Evolutionary conservation across 2,113 vertebrate species (phyloP), one percentile per base, ranked within the genome.

Genomic region (Girardinichthys multiradiatus): DNA sequence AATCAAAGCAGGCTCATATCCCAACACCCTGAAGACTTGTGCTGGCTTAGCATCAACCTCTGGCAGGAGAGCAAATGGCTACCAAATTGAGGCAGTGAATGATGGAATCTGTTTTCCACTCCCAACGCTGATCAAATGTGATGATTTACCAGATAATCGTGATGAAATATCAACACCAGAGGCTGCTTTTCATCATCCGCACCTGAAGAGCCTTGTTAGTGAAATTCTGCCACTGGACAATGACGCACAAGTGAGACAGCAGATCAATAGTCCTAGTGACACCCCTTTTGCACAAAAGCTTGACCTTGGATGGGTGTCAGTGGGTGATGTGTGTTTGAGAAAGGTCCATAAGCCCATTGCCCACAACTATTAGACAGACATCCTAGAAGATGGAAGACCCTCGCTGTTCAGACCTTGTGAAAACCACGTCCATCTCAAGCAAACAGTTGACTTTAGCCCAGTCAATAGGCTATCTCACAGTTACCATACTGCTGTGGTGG

Each of bases 111-210:
- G 19, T 6, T 6, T 61, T 11, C 11, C 27, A 14, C 21, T 70
- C 3, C 57, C 57, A 42, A 42, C 27, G 4, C 12, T 70, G 27
- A 60, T 70, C 2, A 21, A 70, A 15, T 70, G 57, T 17, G 35
- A 70, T 0, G 27, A 70, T 9, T 30, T 70, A 10, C 68, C 27
- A 42, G 57, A 30, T 3, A 70, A 61, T 60, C 57, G 27, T 29
- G 57, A 60, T n/a, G 68, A 31, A 70, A 70, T 60, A 42, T 57
- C 35, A 29, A 45, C 27, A 14, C 57, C 57, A 24, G 57, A 45
- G 11, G 57, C 33, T 42, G 68, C n/a, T n/a, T n/a, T n/a, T n/a
- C n/a, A n/a, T n/a, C n/a, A n/a, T n/a, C n/a, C n/a, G n/a, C n/a
- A n/a, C 54, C 58, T 51, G 4, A 48, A 1, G 27, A 67, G 0